Percentiles rank a stretch among this genome's conserved stretches.
phyloP scores from a whole-genome alignment of 2,113 vertebrate species.

The Tauraco erythrolophus region DNA sequence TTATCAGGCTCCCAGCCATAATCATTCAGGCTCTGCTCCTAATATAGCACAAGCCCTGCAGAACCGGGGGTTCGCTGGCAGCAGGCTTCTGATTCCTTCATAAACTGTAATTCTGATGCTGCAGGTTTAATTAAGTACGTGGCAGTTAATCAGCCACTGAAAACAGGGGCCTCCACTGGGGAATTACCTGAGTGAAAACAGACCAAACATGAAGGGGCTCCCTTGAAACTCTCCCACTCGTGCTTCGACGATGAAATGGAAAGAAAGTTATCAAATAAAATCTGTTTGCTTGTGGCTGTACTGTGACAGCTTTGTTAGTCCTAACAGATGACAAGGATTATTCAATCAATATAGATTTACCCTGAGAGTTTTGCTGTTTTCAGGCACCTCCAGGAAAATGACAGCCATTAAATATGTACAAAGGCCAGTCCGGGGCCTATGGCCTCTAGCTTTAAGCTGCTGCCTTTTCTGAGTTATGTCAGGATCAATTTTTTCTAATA shows the following conservation, averaged over 20 bases:
- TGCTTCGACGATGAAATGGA: conserved; percentile 49
- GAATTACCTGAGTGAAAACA: conserved; percentile 63
- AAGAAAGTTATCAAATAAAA: conserved; percentile 81
- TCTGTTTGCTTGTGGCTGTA: conserved; percentile 82
- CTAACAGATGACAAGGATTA: conserved; percentile 87
- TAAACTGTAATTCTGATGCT: conserved; percentile 66
- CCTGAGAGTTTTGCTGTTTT: conserved; percentile 73
- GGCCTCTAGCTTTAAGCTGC: conserved; percentile 71
- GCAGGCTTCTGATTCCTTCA: conserved; percentile 50
- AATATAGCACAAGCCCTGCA: conserved; percentile 50
- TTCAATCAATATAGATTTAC: conserved; percentile 82
- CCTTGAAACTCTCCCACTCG: conserved; percentile 51
- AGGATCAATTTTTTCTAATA: conserved; percentile 79
- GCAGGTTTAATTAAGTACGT: conserved; percentile 85
- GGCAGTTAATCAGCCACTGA: conserved; percentile 84
- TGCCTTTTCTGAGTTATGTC: conserved; percentile 72
- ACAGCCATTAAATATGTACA: conserved; percentile 75
- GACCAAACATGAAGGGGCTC: conserved; percentile 49
- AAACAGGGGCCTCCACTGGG: conserved; percentile 75
- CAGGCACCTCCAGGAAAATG: conserved; percentile 71
- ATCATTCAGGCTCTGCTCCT: conserved; percentile 56
- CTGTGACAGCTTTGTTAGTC: conserved; percentile 87
- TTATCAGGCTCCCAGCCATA: conserved; percentile 61
- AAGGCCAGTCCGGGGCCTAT: conserved; percentile 58
- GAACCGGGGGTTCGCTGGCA: background rate